phyloP scores from a whole-genome alignment of 2,888 invertebrate genomes.

The Agriopis marginaria region DNA sequence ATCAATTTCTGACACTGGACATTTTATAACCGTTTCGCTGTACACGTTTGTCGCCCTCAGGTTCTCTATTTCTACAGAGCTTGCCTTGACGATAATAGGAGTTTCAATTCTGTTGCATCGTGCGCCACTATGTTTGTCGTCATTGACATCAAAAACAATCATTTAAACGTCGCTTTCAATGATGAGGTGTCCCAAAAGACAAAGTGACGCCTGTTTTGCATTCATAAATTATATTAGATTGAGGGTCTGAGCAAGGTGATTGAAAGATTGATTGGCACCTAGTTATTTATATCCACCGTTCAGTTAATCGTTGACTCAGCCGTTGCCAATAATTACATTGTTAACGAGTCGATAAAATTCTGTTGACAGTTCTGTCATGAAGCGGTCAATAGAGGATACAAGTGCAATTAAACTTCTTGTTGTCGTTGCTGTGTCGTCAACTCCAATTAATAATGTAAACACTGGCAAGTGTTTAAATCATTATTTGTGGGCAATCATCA shows the following conservation, averaged over 20 bases:
- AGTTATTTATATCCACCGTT: slow-evolving; percentile 65
- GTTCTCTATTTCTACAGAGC: background rate
- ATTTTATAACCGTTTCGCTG: slow-evolving; percentile 16
- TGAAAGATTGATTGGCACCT: slow-evolving; percentile 73
- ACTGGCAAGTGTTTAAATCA: background rate
- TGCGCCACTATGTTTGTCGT: slow-evolving; percentile 41
- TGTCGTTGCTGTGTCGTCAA: slow-evolving; percentile 6
- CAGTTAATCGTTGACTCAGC: slow-evolving; percentile 68
- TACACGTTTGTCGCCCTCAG: background rate
- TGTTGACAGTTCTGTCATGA: slow-evolving; percentile 47
- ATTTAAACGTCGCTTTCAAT: slow-evolving; percentile 53
- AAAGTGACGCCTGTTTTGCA: slow-evolving; percentile 57
- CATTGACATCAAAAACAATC: slow-evolving; percentile 51
- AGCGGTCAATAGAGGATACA: slow-evolving; percentile 35
- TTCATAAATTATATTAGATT: slow-evolving; percentile 69
- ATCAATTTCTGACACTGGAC: slow-evolving; percentile 23
- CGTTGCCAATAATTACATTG: slow-evolving; percentile 59
- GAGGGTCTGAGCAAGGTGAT: slow-evolving; percentile 68
- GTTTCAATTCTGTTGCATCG: slow-evolving; percentile 10
- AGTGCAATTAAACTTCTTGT: slow-evolving; percentile 18
- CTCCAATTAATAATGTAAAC: too few species aligned
- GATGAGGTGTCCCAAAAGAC: slow-evolving; percentile 55
- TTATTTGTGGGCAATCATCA: background rate
- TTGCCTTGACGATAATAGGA: slow-evolving; percentile 49
- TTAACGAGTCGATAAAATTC: slow-evolving; percentile 67